Base-by-base conservation (phyloP, 2,113 vertebrate species). In the Hystrix brachyura region DNA sequence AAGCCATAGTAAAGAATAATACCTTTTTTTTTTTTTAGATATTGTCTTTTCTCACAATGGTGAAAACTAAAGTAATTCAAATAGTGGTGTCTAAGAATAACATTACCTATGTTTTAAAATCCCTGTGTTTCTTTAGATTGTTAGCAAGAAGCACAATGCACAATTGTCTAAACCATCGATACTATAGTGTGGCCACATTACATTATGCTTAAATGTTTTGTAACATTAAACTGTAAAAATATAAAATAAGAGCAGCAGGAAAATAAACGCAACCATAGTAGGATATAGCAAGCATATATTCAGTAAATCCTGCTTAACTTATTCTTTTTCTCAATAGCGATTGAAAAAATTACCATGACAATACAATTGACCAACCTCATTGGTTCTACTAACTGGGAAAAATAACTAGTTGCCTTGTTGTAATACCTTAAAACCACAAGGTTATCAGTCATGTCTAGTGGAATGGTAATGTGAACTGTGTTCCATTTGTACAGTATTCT, bases 31-130 rank as follows among this genome's bases (percentile, higher is more conserved):
- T 82, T 92, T 57, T 53, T 46, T 91, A 96, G 32, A 82, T 59
- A 87, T 1, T 88, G 27, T 82, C 72, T 87, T 94, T 88, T 92
- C 57, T 91, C 67, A 91, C n/a, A 65, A 72, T 65, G 21, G 32
- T 87, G 78, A 96, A 96, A 94, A 80, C 82, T 94, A 96, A 97
- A 96, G 83, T 51, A 95, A 88, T 93, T 85, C 91, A 93, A 95
- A 81, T 27, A 86, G 43, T 72, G 51, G 34, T 57, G 57, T 34
- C 80, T 80, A 88, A 82, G 59, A 96, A 94, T 83, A 64, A 46
- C 69, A 91, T 43, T 67, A 67, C 21, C 92, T 94, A 71, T 55
- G 76, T 59, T 81, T 97, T 46, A 76, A 74, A 96, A 97, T 78
- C 46, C 34, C 87, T 89, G 9, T 67, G 43, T 69, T 90, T 96